Evolutionary conservation across 2,113 vertebrate genomes (phyloP).

Genomic region (Alligator sinensis): DNA sequence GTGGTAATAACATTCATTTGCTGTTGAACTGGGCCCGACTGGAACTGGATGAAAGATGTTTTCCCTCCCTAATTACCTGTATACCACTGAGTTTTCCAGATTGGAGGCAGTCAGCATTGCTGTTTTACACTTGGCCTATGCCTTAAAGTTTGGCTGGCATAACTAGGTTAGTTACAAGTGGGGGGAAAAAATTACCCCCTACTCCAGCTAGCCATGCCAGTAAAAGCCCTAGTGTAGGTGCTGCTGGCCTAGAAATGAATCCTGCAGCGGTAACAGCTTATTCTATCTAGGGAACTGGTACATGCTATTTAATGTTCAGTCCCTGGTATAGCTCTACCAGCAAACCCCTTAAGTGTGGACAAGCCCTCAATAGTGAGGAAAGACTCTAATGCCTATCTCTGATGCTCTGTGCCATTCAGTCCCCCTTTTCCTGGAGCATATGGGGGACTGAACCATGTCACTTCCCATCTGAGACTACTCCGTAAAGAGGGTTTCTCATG

Average conservation of each 20-base stretch:
- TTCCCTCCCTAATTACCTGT: conserved; percentile 58
- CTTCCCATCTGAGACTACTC: neutral
- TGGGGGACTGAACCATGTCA: neutral
- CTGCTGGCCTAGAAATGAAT: neutral
- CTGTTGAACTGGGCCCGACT: conserved; percentile 23
- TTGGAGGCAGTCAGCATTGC: conserved; percentile 26
- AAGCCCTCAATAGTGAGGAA: neutral
- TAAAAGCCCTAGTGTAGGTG: neutral
- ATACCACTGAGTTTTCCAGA: conserved; percentile 1
- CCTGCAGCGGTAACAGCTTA: too few species aligned
- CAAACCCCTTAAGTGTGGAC: too few species aligned
- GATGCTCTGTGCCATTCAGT: neutral
- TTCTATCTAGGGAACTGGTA: too few species aligned
- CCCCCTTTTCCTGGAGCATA: neutral
- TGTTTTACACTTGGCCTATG: conserved; percentile 20
- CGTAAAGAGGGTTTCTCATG: neutral
- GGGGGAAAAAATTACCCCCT: neutral
- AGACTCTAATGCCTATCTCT: neutral
- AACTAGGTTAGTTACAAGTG: conserved; percentile 25
- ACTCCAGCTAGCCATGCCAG: conserved; percentile 18
- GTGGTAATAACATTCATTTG: neutral
- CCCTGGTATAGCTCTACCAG: neutral
- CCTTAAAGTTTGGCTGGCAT: conserved; percentile 48
- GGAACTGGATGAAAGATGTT: conserved; percentile 54
- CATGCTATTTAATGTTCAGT: too few species aligned